phyloP scores from a whole-genome alignment of 2,113 vertebrate species.

The Pluvialis apricaria region DNA sequence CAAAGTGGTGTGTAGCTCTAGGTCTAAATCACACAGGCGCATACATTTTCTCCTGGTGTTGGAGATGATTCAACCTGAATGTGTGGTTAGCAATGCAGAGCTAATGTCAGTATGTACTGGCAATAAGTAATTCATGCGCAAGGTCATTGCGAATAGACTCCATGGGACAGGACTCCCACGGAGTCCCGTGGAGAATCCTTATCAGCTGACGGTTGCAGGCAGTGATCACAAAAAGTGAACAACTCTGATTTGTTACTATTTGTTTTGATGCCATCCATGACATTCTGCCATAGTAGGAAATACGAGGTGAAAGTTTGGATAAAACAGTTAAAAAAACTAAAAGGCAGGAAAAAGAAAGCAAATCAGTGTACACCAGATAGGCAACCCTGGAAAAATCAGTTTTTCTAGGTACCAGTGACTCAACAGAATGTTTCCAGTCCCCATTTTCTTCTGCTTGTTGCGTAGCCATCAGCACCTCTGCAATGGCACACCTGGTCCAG shows the following conservation, averaged over 20 bases:
- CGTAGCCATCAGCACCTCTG: neutral
- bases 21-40: neutral
- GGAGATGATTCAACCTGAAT: neutral
- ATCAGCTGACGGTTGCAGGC: neutral
- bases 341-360: neutral
- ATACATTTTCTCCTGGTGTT: neutral
- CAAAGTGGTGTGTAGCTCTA: neutral
- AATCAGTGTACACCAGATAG: neutral
- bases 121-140: neutral
- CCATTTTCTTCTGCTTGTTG: neutral
- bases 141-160: neutral
- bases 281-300: neutral
- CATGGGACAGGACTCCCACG: neutral
- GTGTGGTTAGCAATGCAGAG: neutral
- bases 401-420: neutral
- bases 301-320: neutral
- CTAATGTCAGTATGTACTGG: neutral
- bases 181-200: neutral
- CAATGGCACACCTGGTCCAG: neutral
- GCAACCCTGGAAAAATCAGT: neutral
- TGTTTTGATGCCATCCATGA: neutral
- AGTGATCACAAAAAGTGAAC: neutral
- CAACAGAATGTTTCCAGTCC: neutral
- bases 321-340: neutral
- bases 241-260: neutral